Evolutionary conservation across 2,113 vertebrate genomes (phyloP), one percentile per base, ranked within the genome.

Genomic region (Triplophysa dalaica): DNA sequence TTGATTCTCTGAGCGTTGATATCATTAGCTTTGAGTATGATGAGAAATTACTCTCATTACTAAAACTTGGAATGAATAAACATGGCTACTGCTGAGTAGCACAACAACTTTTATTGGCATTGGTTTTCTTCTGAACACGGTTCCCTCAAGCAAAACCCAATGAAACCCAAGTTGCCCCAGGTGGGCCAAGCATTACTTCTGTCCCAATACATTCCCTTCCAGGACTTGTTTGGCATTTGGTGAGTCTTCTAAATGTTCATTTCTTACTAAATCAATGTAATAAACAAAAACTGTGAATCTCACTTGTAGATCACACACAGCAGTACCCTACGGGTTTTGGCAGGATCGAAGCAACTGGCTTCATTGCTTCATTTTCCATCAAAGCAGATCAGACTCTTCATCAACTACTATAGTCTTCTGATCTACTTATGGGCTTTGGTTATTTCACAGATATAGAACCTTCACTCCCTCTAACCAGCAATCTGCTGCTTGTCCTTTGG

Each of bases 161-260:
- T 60, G 70, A 78, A 78, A 56, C 68, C 50, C 50, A 66, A 64
- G 69, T 48, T 19, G 6, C 50, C 76, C 68, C n/a, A 82, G 38
- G 61, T 62, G 9, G 50, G 54, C 33, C n/a, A 56, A 56, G 29
- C 50, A 56, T 5, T 19, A 8, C 26, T n/a, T 29, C 29, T 70
- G 8, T 33, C 50, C 52, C 69, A 70, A 26, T 50, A 26, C 12
- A 58, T 58, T 58, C 68, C 5, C 5, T 70, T 56, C 3, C 17
- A 33, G 26, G 48, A 17, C 22, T 52, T 56, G 17, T 52, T 48
- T 69, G 16, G 13, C 21, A 50, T 50, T 69, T 50, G 26, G 13
- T 24, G 16, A n/a, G 38, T 24, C 43, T 17, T 48, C 38, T 48
- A 22, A 67, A 11, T 22, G 38, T 67, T 13, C 0, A 9, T 24